Conservation (phyloP, 2,797 vertebrate genomes). For the Xiphophorus birchmanni region DNA sequence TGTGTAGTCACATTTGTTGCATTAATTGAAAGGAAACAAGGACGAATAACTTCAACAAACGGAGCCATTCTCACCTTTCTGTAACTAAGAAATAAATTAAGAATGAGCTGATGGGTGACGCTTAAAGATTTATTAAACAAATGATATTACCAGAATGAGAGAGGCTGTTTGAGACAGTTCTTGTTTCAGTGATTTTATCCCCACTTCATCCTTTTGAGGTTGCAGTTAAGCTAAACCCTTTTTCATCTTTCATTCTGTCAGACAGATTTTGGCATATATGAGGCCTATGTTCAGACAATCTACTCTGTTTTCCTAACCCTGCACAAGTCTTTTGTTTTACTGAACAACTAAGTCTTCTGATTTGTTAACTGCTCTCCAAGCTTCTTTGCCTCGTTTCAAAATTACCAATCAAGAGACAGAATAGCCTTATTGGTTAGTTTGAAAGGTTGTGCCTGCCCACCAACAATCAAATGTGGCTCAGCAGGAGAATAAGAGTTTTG, state of each 20-base stretch:
- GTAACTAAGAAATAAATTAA: neutral
- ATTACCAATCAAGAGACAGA: neutral
- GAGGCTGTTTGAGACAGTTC: neutral
- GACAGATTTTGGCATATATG: neutral
- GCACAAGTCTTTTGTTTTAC: neutral
- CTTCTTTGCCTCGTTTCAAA: neutral
- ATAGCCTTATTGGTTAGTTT: neutral
- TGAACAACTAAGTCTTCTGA: neutral
- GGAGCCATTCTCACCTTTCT: neutral
- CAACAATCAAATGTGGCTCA: neutral
- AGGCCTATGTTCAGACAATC: neutral
- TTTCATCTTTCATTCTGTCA: neutral
- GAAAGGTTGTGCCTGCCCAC: neutral
- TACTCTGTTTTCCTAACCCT: neutral
- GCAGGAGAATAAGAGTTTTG: neutral
- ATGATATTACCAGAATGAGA: neutral
- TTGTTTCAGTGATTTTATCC: neutral
- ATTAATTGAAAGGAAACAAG: neutral
- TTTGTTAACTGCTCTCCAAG: neutral
- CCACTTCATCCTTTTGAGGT: neutral
- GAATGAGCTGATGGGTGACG: neutral
- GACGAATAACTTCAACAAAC: neutral
- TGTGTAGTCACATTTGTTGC: neutral
- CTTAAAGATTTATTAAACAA: neutral
- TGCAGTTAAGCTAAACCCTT: neutral